phyloP scores from a whole-genome alignment of 2,113 vertebrate genomes.

The Gnathonemus longibarbis region DNA sequence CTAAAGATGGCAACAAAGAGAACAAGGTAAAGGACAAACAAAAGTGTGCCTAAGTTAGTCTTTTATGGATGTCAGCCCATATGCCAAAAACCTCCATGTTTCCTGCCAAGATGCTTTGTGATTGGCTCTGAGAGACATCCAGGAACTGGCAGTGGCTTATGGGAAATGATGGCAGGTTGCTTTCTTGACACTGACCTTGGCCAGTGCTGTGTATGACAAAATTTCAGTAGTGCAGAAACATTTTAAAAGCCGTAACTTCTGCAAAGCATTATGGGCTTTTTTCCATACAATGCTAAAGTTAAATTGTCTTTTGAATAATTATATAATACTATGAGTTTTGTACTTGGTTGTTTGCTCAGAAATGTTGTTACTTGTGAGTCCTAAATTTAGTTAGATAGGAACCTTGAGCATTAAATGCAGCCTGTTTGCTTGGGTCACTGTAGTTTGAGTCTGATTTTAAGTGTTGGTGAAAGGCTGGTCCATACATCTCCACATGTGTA shows the following conservation, averaged over 20 bases:
- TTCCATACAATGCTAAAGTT: neutral
- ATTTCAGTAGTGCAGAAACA: neutral
- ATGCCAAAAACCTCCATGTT: neutral
- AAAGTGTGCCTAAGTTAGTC: neutral
- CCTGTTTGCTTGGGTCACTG: neutral
- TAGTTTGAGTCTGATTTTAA: neutral
- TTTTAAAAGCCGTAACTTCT: neutral
- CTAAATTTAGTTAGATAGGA: neutral
- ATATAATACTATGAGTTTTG: neutral
- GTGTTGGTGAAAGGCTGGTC: neutral
- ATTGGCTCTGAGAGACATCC: neutral
- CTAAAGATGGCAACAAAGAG: constrained; percentile 67
- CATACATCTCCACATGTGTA: too few species aligned
- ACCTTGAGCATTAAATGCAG: neutral
- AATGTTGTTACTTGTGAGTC: neutral
- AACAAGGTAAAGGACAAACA: constrained; percentile 50
- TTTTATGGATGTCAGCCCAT: neutral
- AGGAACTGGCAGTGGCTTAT: neutral
- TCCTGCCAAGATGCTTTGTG: neutral
- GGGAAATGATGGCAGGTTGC: neutral
- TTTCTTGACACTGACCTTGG: neutral
- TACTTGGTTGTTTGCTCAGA: neutral
- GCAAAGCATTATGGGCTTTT: neutral
- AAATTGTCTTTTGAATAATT: neutral
- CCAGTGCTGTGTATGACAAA: neutral